Evolutionary conservation across 2,113 vertebrate species (phyloP).

Genomic region (Lepisosteus osseus): DNA sequence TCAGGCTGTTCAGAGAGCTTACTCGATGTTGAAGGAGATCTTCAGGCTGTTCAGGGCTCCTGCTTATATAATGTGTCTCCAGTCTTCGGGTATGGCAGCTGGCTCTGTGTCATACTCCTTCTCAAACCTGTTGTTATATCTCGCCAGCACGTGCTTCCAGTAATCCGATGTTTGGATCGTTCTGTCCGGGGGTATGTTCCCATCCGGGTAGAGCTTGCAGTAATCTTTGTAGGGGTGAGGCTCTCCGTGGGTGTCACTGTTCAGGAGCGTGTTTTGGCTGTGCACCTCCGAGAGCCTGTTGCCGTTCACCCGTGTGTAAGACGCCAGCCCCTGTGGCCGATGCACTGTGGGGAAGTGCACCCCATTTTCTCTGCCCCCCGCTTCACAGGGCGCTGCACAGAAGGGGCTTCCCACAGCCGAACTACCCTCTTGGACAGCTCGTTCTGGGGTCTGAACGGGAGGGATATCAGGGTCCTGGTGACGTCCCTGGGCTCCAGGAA

Average conservation of each 20-base stretch:
- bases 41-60: constrained; percentile 47
- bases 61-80: constrained; percentile 23
- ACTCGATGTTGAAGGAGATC: constrained; percentile 37
- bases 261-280: background rate
- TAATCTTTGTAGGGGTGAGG: constrained; percentile 40
- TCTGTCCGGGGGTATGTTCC: constrained; percentile 54
- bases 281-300: background rate
- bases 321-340: constrained; percentile 32
- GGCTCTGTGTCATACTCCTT: background rate
- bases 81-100: constrained; percentile 45
- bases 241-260: rapidly evolving
- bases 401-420: constrained; percentile 64
- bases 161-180: constrained; percentile 56
- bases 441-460: constrained; percentile 43
- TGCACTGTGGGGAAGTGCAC: constrained; percentile 48
- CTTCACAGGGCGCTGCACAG: constrained; percentile 65
- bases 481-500: background rate
- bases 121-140: constrained; percentile 44
- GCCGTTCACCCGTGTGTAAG: rapidly evolving
- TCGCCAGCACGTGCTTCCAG: constrained; percentile 58
- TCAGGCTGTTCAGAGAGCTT: background rate
- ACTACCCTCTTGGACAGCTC: constrained; percentile 45
- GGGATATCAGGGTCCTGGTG: background rate
- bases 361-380: constrained; percentile 40
- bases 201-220: constrained; percentile 39